Base-by-base conservation (phyloP, 2,888 invertebrate genomes). In the Nematopogon swammerdamellus region DNA sequence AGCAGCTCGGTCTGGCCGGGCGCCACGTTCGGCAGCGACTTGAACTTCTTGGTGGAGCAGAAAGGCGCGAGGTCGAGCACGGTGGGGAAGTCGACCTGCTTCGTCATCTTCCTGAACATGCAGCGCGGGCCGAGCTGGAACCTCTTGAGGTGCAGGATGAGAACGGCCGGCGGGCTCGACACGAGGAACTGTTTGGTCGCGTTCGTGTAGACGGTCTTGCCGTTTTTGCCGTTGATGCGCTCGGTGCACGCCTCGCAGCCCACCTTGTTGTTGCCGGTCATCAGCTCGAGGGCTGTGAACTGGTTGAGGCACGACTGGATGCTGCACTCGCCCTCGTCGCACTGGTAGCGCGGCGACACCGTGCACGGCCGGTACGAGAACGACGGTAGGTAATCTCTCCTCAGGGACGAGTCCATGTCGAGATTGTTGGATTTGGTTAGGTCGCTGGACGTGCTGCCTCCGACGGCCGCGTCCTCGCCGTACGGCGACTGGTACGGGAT, bases 111-210 rank as follows among this genome's bases (percentile, higher is more conserved):
- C 16, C 87, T 85, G 65, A 90, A 91, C 69, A 86, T 82, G 65
- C 82, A 83, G 4, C 85, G 76, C 47, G 87, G 82, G 0, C 84
- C 84, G 63, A 95, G 87, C 76, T 97, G 95, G 77, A 98, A 99
- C 54, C 98, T 80, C 72, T 99, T 99, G 55, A 99, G 73, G 65
- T 99, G 98, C 18, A 99, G 75, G 49, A 97, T 98, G 1, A 99
- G 82, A 49, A 98, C 89, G 3, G 95, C 91, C 0, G 98, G 98
- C 19, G 96, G 95, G 63, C 88, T 87, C 55, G 91, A 92, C 25
- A 99, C 88, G 42, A 97, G 81, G 68, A 92, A 86, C 58, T 92
- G 89, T 66, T 92, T 91, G 1, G 91, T 90, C 44, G 91, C 90
- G 62, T 90, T 88, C 1, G 91, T 91, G 65, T 89, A 87, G 1